phyloP scores from a whole-genome alignment of 2,797 vertebrate genomes.

The Pygocentrus nattereri region DNA sequence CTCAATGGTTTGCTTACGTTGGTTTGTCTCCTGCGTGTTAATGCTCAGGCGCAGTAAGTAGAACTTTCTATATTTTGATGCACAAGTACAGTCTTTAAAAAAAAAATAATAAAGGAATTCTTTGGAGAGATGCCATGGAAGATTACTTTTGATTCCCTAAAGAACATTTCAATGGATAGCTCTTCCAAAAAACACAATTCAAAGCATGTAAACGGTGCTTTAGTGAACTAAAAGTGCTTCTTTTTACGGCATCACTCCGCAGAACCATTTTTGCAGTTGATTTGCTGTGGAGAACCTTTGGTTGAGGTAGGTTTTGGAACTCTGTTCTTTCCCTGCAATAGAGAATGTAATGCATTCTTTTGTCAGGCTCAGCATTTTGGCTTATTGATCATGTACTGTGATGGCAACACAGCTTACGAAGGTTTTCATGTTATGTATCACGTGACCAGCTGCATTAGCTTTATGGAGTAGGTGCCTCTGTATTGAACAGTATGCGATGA shows the following conservation, averaged over 20 bases:
- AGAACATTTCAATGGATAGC: no score
- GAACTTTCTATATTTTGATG: neutral
- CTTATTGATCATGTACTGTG: neutral
- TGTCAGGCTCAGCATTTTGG: neutral
- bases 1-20: neutral
- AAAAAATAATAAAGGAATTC: no score
- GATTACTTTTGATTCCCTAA: neutral
- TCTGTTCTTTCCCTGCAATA: neutral
- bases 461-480: neutral
- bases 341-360: neutral
- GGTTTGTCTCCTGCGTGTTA: neutral
- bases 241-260: no score
- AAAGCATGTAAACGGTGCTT: no score
- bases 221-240: no score
- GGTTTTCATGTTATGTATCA: neutral
- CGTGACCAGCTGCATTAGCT: neutral
- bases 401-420: neutral
- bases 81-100: neutral
- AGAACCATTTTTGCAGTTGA: no score
- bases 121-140: neutral
- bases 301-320: no score
- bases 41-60: slow-evolving; percentile 45
- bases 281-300: no score
- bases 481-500: slow-evolving; percentile 24
- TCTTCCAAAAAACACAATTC: no score